Conservation (phyloP, 2,888 invertebrate genomes). For the Sminthurides aquaticus region DNA sequence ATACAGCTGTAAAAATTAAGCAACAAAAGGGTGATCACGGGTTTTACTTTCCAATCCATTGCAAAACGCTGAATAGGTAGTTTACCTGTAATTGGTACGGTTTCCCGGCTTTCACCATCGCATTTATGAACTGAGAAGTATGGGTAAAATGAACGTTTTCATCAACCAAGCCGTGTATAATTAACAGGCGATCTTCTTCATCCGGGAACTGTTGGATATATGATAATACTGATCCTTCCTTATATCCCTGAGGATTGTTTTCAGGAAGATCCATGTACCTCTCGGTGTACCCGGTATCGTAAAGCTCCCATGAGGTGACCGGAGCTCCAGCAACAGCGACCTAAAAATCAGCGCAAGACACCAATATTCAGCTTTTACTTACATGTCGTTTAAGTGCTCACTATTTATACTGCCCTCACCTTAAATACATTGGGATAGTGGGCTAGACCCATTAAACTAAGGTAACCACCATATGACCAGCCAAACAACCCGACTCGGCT, state of each 20-base stretch:
- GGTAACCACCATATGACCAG: constrained; percentile 98
- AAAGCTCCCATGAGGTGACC: constrained; percentile 92
- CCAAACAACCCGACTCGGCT: constrained; percentile 90
- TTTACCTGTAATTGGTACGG: constrained; percentile 80
- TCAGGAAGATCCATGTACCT: constrained; percentile 87
- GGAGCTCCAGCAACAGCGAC: constrained; percentile 92
- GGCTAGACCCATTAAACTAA: constrained; percentile 87
- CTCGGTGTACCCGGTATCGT: constrained; percentile 98
- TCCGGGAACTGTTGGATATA: constrained; percentile 83
- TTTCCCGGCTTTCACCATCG: constrained; percentile 86
- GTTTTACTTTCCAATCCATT: not conserved
- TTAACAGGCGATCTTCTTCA: constrained; percentile 71
- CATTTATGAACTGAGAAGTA: constrained; percentile 81
- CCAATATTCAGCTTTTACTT: too few species aligned
- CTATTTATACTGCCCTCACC: too few species aligned
- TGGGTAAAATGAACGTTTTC: constrained; percentile 99
- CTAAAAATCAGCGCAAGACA: constrained; percentile 45
- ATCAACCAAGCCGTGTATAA: constrained; percentile 95
- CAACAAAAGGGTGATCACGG: not conserved
- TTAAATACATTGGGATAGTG: constrained; percentile 89
- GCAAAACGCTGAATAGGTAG: too few species aligned
- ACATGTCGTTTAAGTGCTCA: too few species aligned
- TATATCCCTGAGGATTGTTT: constrained; percentile 69
- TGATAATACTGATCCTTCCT: constrained; percentile 73
- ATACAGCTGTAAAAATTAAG: constrained; percentile 59